A percentile compares a stretch with the other conserved stretches of the same genome.
phyloP scores from a whole-genome alignment of 2,888 invertebrate species.

The Stenurella melanura region DNA sequence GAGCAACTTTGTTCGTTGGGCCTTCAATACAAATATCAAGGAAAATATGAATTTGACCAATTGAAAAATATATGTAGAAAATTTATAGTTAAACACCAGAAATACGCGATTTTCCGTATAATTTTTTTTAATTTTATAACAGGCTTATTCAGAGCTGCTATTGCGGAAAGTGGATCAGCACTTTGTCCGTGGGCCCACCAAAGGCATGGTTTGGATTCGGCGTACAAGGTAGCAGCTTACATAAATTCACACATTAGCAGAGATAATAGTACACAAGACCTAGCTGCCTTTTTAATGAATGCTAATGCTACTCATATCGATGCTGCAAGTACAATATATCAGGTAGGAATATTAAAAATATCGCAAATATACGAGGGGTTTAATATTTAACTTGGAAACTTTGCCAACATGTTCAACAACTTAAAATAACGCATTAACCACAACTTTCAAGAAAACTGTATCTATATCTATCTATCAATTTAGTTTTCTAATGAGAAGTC shows the following conservation, averaged over 20 bases:
- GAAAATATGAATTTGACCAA: too few species aligned
- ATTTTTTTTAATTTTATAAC: background rate
- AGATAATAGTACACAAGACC: slow-evolving; percentile 44
- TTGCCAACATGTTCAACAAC: too few species aligned
- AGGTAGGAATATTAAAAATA: slow-evolving; percentile 31
- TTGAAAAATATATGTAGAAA: too few species aligned
- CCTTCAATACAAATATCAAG: too few species aligned
- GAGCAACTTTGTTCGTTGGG: too few species aligned
- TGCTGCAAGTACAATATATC: slow-evolving; percentile 41
- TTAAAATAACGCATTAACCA: too few species aligned
- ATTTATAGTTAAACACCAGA: too few species aligned
- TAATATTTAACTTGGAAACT: too few species aligned
- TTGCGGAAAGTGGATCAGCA: slow-evolving; percentile 59
- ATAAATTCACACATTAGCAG: slow-evolving; percentile 50
- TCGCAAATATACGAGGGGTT: too few species aligned
- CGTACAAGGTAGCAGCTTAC: slow-evolving; percentile 55
- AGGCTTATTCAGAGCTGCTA: slow-evolving; percentile 58
- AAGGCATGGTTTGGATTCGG: slow-evolving; percentile 57
- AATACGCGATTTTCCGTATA: background rate
- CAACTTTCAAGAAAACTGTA: too few species aligned
- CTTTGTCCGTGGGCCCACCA: slow-evolving; percentile 59
- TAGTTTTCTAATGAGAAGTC: too few species aligned
- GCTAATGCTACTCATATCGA: slow-evolving; percentile 44
- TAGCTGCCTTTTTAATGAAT: slow-evolving; percentile 51
- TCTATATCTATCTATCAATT: too few species aligned